These are phyloP conservation scores for Strix occidentalis DNA, from an alignment of 2,797 vertebrate genomes.

Conservation along the genomic window DNA sequence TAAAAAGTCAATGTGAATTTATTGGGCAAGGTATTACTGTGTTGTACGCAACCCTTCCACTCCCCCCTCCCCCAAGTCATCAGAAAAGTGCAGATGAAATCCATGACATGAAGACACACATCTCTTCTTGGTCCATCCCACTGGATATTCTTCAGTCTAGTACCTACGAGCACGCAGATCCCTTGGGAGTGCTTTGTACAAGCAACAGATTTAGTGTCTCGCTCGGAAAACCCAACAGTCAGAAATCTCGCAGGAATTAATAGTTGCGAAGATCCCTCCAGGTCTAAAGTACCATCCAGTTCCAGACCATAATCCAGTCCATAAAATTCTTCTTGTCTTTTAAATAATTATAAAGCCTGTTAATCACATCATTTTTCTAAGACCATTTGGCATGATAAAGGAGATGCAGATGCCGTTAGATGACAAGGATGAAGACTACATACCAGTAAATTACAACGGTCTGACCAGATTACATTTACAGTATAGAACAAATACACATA, in stretches of 20 bases:
- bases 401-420: conserved; percentile 4
- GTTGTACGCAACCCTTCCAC: neutral
- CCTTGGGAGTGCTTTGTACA: neutral
- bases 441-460: neutral
- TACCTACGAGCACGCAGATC: neutral
- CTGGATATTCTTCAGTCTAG: neutral
- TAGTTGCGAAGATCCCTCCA: neutral
- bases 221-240: neutral
- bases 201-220: neutral
- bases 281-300: conserved; percentile 14
- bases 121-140: conserved; percentile 45
- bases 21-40: neutral
- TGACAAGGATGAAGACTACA: neutral
- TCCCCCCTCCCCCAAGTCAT: neutral
- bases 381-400: neutral
- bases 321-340: neutral
- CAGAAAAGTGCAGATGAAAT: conserved; percentile 51
- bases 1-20: neutral
- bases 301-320: conserved; percentile 15
- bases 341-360: neutral
- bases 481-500: conserved; percentile 10
- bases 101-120: conserved; percentile 29
- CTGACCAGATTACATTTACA: conserved; percentile 33
- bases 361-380: neutral
- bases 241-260: neutral